Conservation (phyloP, 2,888 invertebrate species). For the Dyspetes luteomarginatus region DNA sequence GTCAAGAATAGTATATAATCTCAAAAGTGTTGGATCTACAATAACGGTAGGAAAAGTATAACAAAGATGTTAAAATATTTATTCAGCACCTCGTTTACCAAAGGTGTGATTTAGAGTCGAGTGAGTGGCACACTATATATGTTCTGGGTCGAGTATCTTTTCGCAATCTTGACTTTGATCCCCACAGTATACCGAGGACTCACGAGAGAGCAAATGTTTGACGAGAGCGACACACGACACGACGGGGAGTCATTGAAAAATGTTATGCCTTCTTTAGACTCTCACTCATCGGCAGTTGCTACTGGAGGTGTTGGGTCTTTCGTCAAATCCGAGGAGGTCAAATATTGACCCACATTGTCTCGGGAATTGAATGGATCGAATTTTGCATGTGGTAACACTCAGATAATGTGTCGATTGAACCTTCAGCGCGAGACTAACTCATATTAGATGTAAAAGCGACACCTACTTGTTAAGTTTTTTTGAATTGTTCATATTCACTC, state of each 20-base stretch:
- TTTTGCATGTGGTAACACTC: background rate
- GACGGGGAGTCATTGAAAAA: background rate
- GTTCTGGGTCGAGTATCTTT: constrained; percentile 29
- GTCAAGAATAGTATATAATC: no score
- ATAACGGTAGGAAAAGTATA: no score
- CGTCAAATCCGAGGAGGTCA: background rate
- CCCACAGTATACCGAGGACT: background rate
- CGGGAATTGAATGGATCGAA: background rate
- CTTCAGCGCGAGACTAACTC: no score
- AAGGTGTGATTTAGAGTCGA: background rate
- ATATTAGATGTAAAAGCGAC: no score
- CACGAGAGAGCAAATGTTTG: constrained; percentile 42
- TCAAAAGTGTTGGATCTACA: no score
- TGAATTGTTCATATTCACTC: no score
- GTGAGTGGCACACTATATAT: background rate
- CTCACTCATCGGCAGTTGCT: background rate
- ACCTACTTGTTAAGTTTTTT: no score
- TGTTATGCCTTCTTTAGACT: background rate
- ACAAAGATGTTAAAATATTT: constrained; percentile 23
- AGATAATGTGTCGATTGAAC: background rate
- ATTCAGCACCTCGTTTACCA: constrained; percentile 2
- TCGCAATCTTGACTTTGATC: constrained; percentile 44
- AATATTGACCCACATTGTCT: background rate
- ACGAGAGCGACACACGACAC: constrained; percentile 6
- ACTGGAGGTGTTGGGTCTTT: background rate